Base-by-base conservation (phyloP, 2,797 vertebrate genomes). In the Leptoclinus maculatus region DNA sequence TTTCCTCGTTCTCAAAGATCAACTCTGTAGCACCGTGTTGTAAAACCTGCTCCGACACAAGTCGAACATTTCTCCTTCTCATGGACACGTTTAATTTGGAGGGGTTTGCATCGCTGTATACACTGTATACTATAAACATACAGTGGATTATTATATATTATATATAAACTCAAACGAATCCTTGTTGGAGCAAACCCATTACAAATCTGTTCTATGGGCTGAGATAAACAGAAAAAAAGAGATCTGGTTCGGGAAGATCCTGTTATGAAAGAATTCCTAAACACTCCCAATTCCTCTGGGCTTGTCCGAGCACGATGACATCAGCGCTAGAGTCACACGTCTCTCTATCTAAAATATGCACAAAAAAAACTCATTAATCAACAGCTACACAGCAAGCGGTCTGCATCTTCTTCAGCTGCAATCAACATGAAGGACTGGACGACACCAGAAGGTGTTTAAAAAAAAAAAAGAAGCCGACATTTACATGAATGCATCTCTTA, bases 281-380 rank as follows among this genome's bases (percentile, higher is more conserved):
- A 88, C 84, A 83, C 73, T 81, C 80, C 47, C 62, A 62, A 66
- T 66, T 86, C 78, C 85, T 82, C 57, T 51, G 82, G 86, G 82
- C 89, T 80, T 90, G 87, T 83, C 70, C 1, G 3, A 81, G 85
- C 83, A 82, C 74, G 88, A 77, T 83, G 77, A 88, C 74, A 83
- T 85, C 78, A 83, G 65, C 5, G 25, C 60, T 29, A 47, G 45
- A 25, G 41, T 68, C 47, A 68, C 71, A 79, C 73, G 54, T 64
- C 82, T 58, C n/a, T 63, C 51, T 74, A 36, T 56, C 23, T 49
- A 12, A 74, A 67, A 60, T 36, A 69, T 56, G 14, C 57, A 74
- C 78, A 78, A 34, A 29, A 39, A 39, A 39, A 14, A 5, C 45
- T 11, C 21, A 51, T 56, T 16, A 51, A 74, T 36, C 14, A 70